Base-by-base conservation (phyloP, 2,888 invertebrate genomes). In the Macrophya annulata region DNA sequence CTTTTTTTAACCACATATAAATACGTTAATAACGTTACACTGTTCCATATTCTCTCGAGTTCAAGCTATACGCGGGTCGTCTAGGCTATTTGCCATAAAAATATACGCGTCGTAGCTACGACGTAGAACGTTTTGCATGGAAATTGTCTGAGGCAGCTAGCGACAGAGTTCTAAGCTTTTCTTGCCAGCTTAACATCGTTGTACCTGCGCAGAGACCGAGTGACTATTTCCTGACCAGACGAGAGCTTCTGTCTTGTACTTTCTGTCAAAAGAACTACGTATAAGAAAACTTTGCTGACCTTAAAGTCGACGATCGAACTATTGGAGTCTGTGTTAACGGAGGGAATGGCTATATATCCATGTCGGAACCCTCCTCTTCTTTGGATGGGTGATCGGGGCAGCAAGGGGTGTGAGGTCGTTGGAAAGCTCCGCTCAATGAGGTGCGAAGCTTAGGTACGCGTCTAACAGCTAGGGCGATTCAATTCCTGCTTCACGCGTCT, bases 71-170 rank as follows among this genome's bases (percentile, higher is more conserved):
- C 40, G 31, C 71, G 83, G 71, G 83, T 83, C 51, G 45, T 40
- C 83, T 45, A 68, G 83, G 68, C 48, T 71, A 83, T 83, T 83
- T 71, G 71, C 83, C 71, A 71, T 71, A 83, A 83, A 83, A 83
- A 71, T 83, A 68, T 71, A 83, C 68, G 71, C 83, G 48, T 68
- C 83, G 71, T 45, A 83, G 83, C 31, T 68, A 68, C 82, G 43
- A 43, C 83, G 65, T 40, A 43, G 83, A 68, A 15, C 83, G 83
- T 83, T 83, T 83, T 83, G 68, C 68, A 83, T 83, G 68, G 83
- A 83, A 83, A 83, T 83, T 83, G 83, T 65, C 83, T 83, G 25
- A 15, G 83, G 68, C 68, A 48, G 12, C 62, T 43, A 40, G 62
- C 17, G 81, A 81, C 81, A 25, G 25, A 62, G 81, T 81, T 65